Evolutionary conservation across 1,140 invertebrate species (phyloP).

Genomic region (Heterodera schachtii): DNA sequence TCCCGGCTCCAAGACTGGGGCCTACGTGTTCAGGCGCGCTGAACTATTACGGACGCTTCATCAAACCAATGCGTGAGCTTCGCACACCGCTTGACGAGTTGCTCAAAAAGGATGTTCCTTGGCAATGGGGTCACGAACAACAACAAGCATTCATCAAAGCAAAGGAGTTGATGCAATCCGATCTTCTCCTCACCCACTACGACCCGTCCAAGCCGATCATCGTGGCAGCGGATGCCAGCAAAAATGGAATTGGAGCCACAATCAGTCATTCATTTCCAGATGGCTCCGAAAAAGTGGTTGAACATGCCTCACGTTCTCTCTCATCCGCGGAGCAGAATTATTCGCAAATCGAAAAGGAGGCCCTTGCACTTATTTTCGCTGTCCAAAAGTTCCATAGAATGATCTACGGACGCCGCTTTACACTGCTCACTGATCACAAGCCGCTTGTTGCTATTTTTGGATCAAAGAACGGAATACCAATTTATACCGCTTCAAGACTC

Average conservation of each 20-base stretch:
- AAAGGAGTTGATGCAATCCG: conserved; percentile 44
- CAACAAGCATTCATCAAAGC: conserved; percentile 34
- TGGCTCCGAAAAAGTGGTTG: conserved; percentile 36
- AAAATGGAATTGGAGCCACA: conserved; percentile 66
- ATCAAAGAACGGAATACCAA: conserved; percentile 25
- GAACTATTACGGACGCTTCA: conserved; percentile 40
- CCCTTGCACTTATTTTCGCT: conserved; percentile 47
- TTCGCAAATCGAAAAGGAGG: conserved; percentile 70
- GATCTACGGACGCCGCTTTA: conserved; percentile 68
- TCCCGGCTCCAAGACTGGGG: conserved; percentile 30
- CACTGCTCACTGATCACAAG: conserved; percentile 20
- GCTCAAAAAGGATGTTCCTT: conserved; percentile 37
- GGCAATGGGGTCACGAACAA: conserved; percentile 26
- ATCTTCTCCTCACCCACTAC: conserved; percentile 49
- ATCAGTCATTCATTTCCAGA: conserved; percentile 46
- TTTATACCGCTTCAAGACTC: conserved; percentile 16
- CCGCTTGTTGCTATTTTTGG: conserved; percentile 26
- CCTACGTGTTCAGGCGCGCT: conserved; percentile 55
- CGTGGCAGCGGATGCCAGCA: conserved; percentile 54
- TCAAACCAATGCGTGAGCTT: conserved; percentile 32
- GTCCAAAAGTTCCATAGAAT: conserved; percentile 68
- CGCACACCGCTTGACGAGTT: conserved; percentile 37
- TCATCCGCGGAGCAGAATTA: conserved; percentile 68
- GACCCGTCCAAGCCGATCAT: conserved; percentile 47
- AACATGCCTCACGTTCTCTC: conserved; percentile 62